Conservation (phyloP, 2,888 invertebrate genomes). For the Cryptus armator region DNA sequence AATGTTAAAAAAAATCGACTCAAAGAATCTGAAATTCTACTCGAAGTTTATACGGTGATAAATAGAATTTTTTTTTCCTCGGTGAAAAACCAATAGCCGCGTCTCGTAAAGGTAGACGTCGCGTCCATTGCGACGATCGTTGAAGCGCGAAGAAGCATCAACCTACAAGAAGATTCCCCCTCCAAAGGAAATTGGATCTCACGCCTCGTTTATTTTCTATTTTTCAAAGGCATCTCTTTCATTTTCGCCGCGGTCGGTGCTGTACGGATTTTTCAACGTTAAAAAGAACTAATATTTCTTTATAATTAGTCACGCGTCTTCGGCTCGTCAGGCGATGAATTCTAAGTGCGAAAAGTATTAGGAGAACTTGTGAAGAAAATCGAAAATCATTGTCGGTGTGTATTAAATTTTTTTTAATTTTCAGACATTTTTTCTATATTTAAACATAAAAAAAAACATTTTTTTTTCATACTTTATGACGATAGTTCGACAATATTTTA, state of each 20-base stretch:
- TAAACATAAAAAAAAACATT: no score
- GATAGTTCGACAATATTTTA: no score
- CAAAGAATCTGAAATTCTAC: neutral
- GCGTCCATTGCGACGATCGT: conserved; percentile 56
- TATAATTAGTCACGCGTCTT: conserved; percentile 52
- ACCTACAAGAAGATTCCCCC: conserved; percentile 23
- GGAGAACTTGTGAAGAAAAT: neutral
- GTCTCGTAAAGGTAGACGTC: conserved; percentile 35
- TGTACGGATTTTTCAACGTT: conserved; percentile 32
- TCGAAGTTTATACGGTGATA: neutral
- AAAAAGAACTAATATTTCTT: conserved; percentile 47
- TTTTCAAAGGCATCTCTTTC: conserved; percentile 60
- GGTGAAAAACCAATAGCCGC: neutral
- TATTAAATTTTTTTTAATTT: no score
- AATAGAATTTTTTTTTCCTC: neutral
- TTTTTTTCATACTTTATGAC: no score
- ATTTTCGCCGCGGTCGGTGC: conserved; percentile 43
- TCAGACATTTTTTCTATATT: no score
- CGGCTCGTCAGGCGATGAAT: neutral
- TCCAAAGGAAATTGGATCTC: conserved; percentile 66
- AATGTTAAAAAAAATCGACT: neutral
- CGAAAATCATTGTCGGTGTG: neutral
- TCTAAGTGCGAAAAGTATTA: conserved; percentile 25
- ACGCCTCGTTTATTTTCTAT: conserved; percentile 60
- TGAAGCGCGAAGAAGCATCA: conserved; percentile 61